Conservation (phyloP, 2,113 vertebrate genomes). For the Chlamydotis undulata region DNA sequence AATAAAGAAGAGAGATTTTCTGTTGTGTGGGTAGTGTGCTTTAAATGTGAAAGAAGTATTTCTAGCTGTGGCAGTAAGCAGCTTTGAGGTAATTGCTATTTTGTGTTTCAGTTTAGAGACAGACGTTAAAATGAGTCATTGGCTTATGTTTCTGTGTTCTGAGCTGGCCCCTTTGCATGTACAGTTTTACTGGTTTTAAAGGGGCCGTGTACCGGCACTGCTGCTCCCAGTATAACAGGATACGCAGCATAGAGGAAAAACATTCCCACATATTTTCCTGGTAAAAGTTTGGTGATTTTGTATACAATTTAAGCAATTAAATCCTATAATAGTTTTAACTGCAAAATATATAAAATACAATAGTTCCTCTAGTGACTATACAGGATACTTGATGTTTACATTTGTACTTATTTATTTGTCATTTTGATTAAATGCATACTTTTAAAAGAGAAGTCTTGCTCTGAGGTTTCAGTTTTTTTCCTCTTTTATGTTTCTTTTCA, state of each 20-base stretch:
- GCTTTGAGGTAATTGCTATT: conserved; percentile 52
- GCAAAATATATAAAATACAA: background rate
- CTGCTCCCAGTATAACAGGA: background rate
- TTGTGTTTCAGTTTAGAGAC: conserved; percentile 48
- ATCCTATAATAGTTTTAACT: background rate
- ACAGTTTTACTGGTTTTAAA: conserved; percentile 17
- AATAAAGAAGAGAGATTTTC: background rate
- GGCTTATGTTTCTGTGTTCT: conserved; percentile 16
- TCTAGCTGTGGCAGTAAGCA: conserved; percentile 10
- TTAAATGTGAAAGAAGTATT: background rate
- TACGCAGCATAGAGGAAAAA: background rate
- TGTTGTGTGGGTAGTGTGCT: background rate
- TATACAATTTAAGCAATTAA: conserved; percentile 1
- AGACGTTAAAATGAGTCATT: background rate
- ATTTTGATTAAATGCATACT: background rate
- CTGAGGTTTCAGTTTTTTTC: background rate
- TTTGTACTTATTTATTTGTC: background rate
- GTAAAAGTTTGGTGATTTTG: background rate
- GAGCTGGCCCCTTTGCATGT: background rate
- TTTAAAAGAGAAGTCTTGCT: background rate
- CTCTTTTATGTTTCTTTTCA: background rate
- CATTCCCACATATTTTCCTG: background rate
- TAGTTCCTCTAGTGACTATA: background rate
- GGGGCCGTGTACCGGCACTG: background rate
- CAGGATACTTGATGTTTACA: background rate